These are phyloP conservation scores for Sclerurus mexicanus DNA, from an alignment of 2,113 vertebrate species.

Conservation along the genomic window DNA sequence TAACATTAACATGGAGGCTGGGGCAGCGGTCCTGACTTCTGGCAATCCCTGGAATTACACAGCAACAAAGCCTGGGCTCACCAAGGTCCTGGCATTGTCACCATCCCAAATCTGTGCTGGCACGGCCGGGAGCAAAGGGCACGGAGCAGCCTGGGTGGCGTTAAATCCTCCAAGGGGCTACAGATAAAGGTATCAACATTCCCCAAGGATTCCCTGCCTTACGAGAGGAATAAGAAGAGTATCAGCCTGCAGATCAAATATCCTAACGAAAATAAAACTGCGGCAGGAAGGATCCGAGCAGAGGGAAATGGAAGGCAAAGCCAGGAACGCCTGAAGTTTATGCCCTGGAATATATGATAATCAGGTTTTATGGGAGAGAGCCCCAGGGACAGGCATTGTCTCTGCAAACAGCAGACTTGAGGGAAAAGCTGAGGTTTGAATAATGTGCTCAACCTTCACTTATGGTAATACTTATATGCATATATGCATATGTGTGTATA, in stretches of 20 bases:
- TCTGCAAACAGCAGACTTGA: constrained; percentile 69
- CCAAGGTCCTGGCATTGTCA: not conserved
- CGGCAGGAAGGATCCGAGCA: not conserved
- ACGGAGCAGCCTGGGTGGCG: not conserved
- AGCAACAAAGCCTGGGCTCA: not conserved
- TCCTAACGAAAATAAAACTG: not conserved
- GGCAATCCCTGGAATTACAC: accelerated
- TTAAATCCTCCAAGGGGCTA: constrained; percentile 35
- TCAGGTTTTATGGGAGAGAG: constrained; percentile 68
- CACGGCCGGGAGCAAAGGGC: not conserved
- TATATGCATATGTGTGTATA: not conserved
- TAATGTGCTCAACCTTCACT: constrained; percentile 62
- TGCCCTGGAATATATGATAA: constrained; percentile 73
- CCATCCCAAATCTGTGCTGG: not conserved
- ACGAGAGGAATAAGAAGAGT: constrained; percentile 21
- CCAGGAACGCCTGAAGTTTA: constrained; percentile 41
- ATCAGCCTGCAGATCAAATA: not conserved
- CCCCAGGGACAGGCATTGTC: constrained; percentile 66
- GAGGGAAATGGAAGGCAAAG: constrained; percentile 5
- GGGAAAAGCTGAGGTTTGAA: constrained; percentile 68
- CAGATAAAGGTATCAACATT: constrained; percentile 23
- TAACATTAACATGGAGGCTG: accelerated
- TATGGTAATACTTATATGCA: not conserved
- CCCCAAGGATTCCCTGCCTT: constrained; percentile 44
- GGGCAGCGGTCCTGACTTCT: not conserved